These are phyloP conservation scores for Poeciliopsis infans DNA, from an alignment of 2,797 vertebrate genomes.

Conservation along the genomic window DNA sequence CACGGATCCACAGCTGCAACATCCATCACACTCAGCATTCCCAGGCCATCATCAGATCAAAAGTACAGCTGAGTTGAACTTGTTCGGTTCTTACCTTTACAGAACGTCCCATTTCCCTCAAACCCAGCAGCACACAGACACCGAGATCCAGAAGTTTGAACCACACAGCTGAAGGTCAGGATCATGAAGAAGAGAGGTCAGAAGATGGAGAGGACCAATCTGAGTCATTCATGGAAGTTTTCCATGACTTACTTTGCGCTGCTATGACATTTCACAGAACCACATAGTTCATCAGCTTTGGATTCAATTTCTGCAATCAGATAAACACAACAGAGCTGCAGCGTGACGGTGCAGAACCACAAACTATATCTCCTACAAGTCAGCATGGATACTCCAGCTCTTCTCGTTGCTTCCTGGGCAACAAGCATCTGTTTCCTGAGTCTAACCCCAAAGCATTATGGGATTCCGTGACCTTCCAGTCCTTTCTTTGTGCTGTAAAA, in stretches of 20 bases:
- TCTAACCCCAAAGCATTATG: neutral
- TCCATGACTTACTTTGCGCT: slow-evolving; percentile 89
- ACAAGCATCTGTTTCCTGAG: neutral
- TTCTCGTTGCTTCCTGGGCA: neutral
- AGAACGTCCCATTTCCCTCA: slow-evolving; percentile 88
- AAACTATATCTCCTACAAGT: neutral
- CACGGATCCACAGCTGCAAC: slow-evolving; percentile 85
- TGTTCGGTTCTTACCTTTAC: slow-evolving; percentile 80
- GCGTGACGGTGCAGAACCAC: neutral
- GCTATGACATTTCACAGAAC: slow-evolving; percentile 84
- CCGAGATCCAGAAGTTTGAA: slow-evolving; percentile 50
- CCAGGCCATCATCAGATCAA: neutral
- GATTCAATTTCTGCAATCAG: slow-evolving; percentile 83
- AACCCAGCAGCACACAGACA: slow-evolving; percentile 92
- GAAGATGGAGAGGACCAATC: neutral
- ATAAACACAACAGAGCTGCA: neutral
- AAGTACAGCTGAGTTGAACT: neutral
- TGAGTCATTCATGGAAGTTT: neutral
- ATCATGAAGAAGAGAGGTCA: neutral
- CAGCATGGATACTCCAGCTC: neutral
- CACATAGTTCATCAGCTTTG: slow-evolving; percentile 78
- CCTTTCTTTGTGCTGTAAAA: neutral
- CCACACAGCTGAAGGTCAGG: slow-evolving; percentile 81
- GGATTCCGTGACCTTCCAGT: neutral
- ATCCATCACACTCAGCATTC: neutral